Base-by-base conservation (phyloP, 2,888 invertebrate genomes). In the Rhagonycha fulva region DNA sequence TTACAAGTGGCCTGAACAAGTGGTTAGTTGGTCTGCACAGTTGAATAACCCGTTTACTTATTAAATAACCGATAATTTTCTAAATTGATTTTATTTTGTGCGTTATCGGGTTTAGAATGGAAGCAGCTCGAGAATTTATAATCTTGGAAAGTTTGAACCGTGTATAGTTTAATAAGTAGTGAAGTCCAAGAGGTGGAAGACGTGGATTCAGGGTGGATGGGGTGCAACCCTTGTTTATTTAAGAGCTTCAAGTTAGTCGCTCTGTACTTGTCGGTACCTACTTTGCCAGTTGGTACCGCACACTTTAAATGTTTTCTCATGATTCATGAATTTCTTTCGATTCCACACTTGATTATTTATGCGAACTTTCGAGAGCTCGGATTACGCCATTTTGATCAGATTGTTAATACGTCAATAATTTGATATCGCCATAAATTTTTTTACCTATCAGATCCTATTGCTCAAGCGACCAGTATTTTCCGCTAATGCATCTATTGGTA, bases 241-340 rank as follows among this genome's bases (percentile, higher is more conserved):
- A 81, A 82, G 81, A 80, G 82, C 81, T 82, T 79, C 79, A 74
- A 80, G 82, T 81, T 82, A 81, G 80, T 79, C 81, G 79, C 81
- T 82, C 81, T 81, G 76, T 76, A 79, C 81, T 82, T 80, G 82
- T 81, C 82, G 80, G 79, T 79, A 78, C 63, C 63, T 66, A 66
- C 82, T 81, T 82, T 79, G 80, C 81, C 82, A 81, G 82, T 82
- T 81, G 82, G 82, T 82, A 78, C 78, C 78, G 75, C 74, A 73
- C 74, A 70, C 76, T 78, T 74, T 72, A 76, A 75, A 24, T 75
- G 77, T 77, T 79, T 78, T 14, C 79, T 79, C 77, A 79, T 80
- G 80, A 80, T 78, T 80, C 80, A 80, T 76, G 80, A 79, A 79
- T 80, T 77, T 76, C 72, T 74, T 72, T 76, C 67, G 66, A 71